Percentiles rank a stretch among this genome's conserved stretches.
These are phyloP conservation scores for Branchellion lobata DNA, from an alignment of 2,888 invertebrate species.

Conservation along the genomic window DNA sequence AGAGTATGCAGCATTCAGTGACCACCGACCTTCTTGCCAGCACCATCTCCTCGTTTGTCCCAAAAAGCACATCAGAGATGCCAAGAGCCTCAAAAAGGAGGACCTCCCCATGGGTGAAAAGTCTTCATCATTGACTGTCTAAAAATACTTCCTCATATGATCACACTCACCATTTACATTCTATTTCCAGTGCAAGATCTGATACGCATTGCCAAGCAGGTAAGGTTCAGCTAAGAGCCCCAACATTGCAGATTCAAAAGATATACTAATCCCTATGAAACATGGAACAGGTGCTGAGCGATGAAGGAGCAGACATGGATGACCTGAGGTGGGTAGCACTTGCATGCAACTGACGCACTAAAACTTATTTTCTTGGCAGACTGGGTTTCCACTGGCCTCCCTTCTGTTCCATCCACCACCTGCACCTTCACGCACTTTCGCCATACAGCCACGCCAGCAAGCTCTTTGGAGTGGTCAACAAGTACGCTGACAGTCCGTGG, in stretches of 20 bases:
- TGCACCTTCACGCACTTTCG: constrained; percentile 83
- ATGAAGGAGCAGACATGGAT: too few species aligned
- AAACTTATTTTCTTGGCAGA: constrained; percentile 55
- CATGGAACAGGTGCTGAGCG: too few species aligned
- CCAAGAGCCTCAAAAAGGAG: constrained; percentile 69
- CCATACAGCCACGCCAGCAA: constrained; percentile 68
- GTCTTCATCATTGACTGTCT: neutral
- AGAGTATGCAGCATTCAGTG: constrained; percentile 76
- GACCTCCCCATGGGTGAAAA: constrained; percentile 62
- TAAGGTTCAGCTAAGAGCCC: too few species aligned
- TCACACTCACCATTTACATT: too few species aligned
- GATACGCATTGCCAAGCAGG: too few species aligned
- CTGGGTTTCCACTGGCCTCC: constrained; percentile 90
- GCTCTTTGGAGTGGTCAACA: constrained; percentile 24
- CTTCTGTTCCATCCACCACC: constrained; percentile 76
- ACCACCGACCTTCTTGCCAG: constrained; percentile 78
- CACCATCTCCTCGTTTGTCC: constrained; percentile 74
- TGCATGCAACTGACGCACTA: too few species aligned
- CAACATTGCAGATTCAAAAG: too few species aligned
- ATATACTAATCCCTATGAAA: too few species aligned
- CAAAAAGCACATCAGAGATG: constrained; percentile 73
- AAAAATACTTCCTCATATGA: too few species aligned
- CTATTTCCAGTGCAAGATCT: too few species aligned
- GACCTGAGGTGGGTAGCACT: too few species aligned
- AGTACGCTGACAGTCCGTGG: constrained; percentile 42